These are phyloP conservation scores for Strix uralensis DNA, from an alignment of 2,113 vertebrate genomes.

Conservation along the genomic window DNA sequence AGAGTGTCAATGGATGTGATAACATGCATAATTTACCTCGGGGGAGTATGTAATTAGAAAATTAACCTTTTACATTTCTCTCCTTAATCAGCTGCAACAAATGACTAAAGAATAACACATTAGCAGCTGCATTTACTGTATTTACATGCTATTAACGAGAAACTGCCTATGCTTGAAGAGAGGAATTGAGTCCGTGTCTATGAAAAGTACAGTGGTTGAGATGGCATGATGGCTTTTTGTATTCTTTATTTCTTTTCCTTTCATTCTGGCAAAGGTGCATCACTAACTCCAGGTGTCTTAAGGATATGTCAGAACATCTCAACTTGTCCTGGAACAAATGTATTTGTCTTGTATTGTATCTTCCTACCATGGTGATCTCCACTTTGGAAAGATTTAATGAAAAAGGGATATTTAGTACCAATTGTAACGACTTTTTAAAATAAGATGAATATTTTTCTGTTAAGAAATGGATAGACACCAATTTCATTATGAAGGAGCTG, in stretches of 20 bases:
- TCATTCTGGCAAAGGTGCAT: background rate
- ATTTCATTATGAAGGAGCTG: background rate
- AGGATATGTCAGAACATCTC: background rate
- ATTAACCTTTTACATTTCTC: conserved; percentile 73
- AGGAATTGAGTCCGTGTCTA: background rate
- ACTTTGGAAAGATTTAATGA: background rate
- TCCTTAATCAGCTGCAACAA: conserved; percentile 64
- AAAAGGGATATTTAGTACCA: background rate
- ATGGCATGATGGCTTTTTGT: background rate
- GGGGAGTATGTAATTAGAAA: conserved; percentile 69
- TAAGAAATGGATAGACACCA: background rate
- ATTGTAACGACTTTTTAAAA: background rate
- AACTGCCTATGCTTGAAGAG: background rate
- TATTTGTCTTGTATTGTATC: background rate
- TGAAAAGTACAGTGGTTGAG: background rate
- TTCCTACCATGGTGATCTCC: background rate
- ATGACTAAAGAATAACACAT: conserved; percentile 51
- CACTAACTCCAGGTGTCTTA: background rate
- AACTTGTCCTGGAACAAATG: background rate
- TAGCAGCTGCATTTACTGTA: conserved; percentile 40
- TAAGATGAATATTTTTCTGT: background rate
- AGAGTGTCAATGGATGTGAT: conserved; percentile 52
- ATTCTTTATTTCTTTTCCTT: background rate
- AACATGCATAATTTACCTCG: conserved; percentile 64
- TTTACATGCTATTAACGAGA: conserved; percentile 38